A percentile compares a stretch with the other conserved stretches of the same genome.
These are phyloP conservation scores for Neogale vison DNA, from an alignment of 2,113 vertebrate species.

Conservation along the genomic window DNA sequence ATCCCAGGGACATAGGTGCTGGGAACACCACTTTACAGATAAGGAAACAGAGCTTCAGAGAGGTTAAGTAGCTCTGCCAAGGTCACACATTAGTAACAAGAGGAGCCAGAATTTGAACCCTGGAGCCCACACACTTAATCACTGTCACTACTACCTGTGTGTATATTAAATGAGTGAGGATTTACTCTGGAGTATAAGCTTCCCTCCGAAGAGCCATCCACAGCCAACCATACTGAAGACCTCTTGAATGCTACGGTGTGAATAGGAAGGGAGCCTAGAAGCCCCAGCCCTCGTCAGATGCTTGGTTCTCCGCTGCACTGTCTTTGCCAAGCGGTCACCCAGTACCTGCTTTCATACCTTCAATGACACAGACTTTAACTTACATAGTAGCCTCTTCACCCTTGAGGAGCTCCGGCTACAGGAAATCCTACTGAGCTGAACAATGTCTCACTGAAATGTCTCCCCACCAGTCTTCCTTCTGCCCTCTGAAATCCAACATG, in stretches of 20 bases:
- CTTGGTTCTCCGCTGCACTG: not conserved
- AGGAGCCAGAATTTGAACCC: not conserved
- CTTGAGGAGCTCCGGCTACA: not conserved
- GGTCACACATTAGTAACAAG: not conserved
- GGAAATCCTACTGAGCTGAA: not conserved
- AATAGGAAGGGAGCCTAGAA: not conserved
- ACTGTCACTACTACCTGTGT: not conserved
- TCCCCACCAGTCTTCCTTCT: not conserved
- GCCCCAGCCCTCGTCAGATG: not conserved
- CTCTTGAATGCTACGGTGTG: not conserved
- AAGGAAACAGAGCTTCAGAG: not conserved
- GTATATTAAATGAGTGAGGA: not conserved
- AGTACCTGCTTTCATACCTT: not conserved
- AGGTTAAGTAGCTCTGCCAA: not conserved
- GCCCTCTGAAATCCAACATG: not conserved
- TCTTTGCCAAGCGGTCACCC: not conserved
- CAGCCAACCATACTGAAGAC: not conserved
- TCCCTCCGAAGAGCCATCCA: not conserved
- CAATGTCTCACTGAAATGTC: not conserved
- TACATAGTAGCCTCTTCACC: not conserved
- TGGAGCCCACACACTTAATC: not conserved
- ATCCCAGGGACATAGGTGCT: not conserved
- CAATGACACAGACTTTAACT: not conserved
- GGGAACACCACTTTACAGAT: not conserved
- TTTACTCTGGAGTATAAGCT: not conserved